These are phyloP conservation scores for Araneus ventricosus DNA, from an alignment of 1,140 invertebrate species.

Conservation along the genomic window DNA sequence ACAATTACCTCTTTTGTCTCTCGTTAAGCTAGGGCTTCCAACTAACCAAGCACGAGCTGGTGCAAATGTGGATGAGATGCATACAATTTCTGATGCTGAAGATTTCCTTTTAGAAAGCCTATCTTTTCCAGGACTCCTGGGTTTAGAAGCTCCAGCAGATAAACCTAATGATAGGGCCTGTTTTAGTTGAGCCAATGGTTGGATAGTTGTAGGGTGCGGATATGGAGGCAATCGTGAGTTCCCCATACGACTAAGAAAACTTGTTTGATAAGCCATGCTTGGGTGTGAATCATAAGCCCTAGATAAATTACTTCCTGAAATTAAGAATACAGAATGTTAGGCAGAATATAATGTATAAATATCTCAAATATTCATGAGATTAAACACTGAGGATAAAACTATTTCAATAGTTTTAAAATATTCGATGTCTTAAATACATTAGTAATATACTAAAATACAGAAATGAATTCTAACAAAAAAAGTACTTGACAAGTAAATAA, in stretches of 20 bases:
- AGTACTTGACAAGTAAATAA: too few relatives aligned
- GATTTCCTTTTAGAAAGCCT: slow-evolving; percentile 48
- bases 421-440: too few relatives aligned
- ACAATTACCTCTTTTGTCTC: slow-evolving; percentile 79
- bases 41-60: slow-evolving; percentile 87
- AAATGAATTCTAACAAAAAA: too few relatives aligned
- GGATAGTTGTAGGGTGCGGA: slow-evolving; percentile 89
- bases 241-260: slow-evolving; percentile 80
- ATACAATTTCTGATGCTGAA: slow-evolving; percentile 78
- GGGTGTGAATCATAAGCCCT: slow-evolving; percentile 80
- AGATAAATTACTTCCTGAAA: slow-evolving; percentile 79
- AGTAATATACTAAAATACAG: too few relatives aligned
- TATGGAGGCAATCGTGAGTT: slow-evolving; percentile 93
- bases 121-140: slow-evolving; percentile 77
- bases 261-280: slow-evolving; percentile 87
- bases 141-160: slow-evolving; percentile 76
- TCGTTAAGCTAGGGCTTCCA: slow-evolving; percentile 81
- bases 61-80: slow-evolving; percentile 89
- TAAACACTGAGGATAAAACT: too few relatives aligned
- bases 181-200: slow-evolving; percentile 91
- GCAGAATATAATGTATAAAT: too few relatives aligned
- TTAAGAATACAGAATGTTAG: not conserved
- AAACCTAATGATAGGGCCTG: slow-evolving; percentile 83
- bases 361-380: too few relatives aligned
- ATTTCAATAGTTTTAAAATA: too few relatives aligned